A percentile compares a stretch with the other conserved stretches of the same genome.
Conservation (phyloP, 2,113 vertebrate species). For the Corythaeola cristata region DNA sequence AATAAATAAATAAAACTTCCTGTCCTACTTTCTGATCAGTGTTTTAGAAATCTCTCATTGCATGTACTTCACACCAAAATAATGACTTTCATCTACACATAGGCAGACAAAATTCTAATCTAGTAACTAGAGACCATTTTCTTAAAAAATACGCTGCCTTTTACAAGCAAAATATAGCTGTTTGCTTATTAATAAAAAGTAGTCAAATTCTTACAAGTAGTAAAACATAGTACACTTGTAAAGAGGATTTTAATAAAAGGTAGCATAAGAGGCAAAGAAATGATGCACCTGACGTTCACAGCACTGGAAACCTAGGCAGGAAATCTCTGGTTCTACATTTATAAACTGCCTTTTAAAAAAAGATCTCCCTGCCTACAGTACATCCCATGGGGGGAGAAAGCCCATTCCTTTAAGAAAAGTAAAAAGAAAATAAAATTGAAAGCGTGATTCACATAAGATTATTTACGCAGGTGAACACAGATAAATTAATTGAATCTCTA, state of each 20-base stretch:
- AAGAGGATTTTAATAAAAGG: neutral
- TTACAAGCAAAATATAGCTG: neutral
- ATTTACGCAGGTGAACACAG: neutral
- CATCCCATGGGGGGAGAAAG: neutral
- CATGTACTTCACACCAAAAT: neutral
- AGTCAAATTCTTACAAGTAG: neutral
- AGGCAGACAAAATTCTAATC: neutral
- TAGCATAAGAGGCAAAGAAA: neutral
- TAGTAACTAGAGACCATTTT: neutral
- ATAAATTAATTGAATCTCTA: neutral
- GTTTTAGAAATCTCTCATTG: slow-evolving; percentile 29
- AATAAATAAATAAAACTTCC: slow-evolving; percentile 50
- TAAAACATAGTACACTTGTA: neutral
- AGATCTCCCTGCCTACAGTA: neutral
- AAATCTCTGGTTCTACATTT: neutral
- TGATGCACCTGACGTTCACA: neutral
- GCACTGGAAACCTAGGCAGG: neutral
- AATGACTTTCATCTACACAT: neutral
- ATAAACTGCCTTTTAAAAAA: neutral
- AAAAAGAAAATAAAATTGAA: neutral
- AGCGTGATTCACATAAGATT: neutral
- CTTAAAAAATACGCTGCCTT: neutral
- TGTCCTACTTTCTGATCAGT: slow-evolving; percentile 28
- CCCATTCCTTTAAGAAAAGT: neutral
- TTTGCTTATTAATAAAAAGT: neutral